phyloP scores from a whole-genome alignment of 2,888 invertebrate species.

The Dascillus cervinus region DNA sequence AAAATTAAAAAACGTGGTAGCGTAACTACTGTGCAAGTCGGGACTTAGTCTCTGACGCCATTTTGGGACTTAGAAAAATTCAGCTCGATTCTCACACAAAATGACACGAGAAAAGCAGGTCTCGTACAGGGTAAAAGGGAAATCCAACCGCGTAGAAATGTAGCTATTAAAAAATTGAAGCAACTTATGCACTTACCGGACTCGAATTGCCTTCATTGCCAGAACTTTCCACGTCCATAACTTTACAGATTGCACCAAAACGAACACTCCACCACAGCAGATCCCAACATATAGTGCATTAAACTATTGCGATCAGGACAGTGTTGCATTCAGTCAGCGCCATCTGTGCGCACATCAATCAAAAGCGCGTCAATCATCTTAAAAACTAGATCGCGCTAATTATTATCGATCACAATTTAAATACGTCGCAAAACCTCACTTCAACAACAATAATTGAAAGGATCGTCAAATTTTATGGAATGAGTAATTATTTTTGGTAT shows the following conservation, averaged over 20 bases:
- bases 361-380: no score
- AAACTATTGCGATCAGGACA: no score
- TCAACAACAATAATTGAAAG: no score
- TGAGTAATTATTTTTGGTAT: no score
- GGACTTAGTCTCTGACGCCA: conserved; percentile 76
- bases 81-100: conserved; percentile 34
- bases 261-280: no score
- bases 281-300: no score
- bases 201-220: conserved; percentile 51
- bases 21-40: conserved; percentile 37
- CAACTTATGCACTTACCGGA: conserved; percentile 49
- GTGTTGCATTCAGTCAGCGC: conserved; percentile 14
- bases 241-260: conserved; percentile 50
- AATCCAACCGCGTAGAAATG: conserved; percentile 19
- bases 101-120: conserved; percentile 47
- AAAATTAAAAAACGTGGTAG: conserved; percentile 4
- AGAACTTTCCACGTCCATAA: conserved; percentile 61
- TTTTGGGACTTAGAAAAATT: conserved; percentile 78
- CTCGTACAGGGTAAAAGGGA: conserved; percentile 15
- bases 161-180: conserved; percentile 19
- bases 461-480: no score
- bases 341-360: no score
- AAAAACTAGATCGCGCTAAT: no score
- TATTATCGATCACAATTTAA: no score
- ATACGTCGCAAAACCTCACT: no score